Evolutionary conservation across 2,797 vertebrate species (phyloP), one percentile per base, ranked within the genome.

Genomic region (Enteromius afrohamiltoni): DNA sequence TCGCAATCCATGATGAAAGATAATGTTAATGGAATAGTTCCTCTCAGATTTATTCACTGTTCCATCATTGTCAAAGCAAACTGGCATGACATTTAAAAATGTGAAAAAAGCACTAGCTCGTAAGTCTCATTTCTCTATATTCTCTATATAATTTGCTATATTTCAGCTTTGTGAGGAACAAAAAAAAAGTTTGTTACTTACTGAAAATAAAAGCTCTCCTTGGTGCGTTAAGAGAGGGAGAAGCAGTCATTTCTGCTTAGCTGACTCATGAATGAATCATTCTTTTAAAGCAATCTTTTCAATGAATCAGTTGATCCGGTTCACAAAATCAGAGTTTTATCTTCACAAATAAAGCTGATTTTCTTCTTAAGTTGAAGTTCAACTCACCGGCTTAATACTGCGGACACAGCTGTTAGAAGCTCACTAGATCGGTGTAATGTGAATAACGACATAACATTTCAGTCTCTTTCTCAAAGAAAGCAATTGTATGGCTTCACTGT

Each of bases 261-360:
- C 71, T 37, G 45, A 73, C 45, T 73, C 26, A 21, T 73, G 37
- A 60, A 58, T 55, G 34, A 40, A 71, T 58, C 51, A 29, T 45
- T 64, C 71, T 75, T 73, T 49, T 9, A 8, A 73, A 9, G 26
- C 45, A 29, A 16, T 23, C 0, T 21, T 31, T 60, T 80, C 51
- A 70, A 58, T 70, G 23, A 80, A 70, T 70, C 0, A 13, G 45
- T 19, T 3, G 3, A 67, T 23, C 14, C 4, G 68, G 31, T 79
- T 79, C 77, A 79, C 7, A 23, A 55, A 79, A 42, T 11, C 34
- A 45, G 47, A 68, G 37, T 68, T 16, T 68, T 68, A 55, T 79
- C 51, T 68, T 53, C 45, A 68, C 31, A 37, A 68, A 68, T 65
- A 67, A 17, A 49, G 47, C 26, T 21, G 45, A 23, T 70, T 70